phyloP scores from a whole-genome alignment of 2,888 invertebrate species.

The Chrysina gloriosa region DNA sequence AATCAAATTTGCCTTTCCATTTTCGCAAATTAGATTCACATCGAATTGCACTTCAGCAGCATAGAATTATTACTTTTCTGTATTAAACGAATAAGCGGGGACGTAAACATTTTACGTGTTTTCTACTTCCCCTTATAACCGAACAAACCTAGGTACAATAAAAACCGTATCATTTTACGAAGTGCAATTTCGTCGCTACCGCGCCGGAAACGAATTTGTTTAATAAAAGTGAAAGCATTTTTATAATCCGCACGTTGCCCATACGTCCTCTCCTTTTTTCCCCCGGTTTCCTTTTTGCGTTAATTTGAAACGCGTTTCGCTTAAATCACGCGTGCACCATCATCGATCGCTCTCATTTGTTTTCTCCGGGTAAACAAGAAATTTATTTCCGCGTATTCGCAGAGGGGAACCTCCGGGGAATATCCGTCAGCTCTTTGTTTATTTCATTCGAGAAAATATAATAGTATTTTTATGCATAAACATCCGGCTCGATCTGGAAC shows the following conservation, averaged over 20 bases:
- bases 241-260: not conserved
- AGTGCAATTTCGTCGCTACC: not conserved
- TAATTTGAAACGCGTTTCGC: constrained; percentile 28
- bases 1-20: no score
- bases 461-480: constrained; percentile 36
- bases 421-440: constrained; percentile 38
- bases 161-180: constrained; percentile 10
- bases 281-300: not conserved
- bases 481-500: constrained; percentile 29
- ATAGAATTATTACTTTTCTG: no score
- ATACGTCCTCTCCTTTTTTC: not conserved
- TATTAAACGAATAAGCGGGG: no score
- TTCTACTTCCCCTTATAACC: no score
- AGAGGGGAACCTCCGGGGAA: constrained; percentile 23
- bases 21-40: no score
- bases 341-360: constrained; percentile 38
- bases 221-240: constrained; percentile 33
- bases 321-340: constrained; percentile 23
- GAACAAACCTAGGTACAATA: not conserved
- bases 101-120: no score
- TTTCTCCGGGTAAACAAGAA: constrained; percentile 38
- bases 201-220: constrained; percentile 20
- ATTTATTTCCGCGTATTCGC: constrained; percentile 29
- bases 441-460: constrained; percentile 39
- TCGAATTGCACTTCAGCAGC: no score